Conservation (phyloP, 2,113 vertebrate species). For the Mesocricetus auratus region DNA sequence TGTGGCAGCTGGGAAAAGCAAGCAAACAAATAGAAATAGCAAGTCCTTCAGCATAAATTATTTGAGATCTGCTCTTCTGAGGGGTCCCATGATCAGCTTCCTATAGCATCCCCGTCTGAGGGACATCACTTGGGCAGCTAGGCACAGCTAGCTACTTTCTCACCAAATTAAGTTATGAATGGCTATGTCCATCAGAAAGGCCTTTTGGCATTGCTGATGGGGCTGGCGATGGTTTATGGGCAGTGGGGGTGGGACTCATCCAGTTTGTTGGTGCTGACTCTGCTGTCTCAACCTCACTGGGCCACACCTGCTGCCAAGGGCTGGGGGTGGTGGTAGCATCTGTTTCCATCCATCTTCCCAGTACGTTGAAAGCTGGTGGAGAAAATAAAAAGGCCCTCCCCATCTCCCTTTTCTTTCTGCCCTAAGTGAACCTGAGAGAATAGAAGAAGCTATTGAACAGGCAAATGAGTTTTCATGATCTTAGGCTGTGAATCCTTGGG, state of each 20-base stretch:
- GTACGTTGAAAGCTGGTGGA: background rate
- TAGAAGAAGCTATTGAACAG: constrained; percentile 68
- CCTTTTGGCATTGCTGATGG: accelerated
- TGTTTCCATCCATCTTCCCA: constrained; percentile 53
- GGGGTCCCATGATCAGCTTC: constrained; percentile 16
- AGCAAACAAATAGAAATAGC: background rate
- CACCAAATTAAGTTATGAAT: constrained; percentile 53
- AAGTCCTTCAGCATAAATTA: background rate
- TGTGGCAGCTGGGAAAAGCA: background rate
- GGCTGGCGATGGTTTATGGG: background rate
- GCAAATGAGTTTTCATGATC: constrained; percentile 73
- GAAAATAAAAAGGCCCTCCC: constrained; percentile 22
- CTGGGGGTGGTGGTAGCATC: background rate
- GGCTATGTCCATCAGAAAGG: background rate
- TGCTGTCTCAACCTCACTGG: background rate
- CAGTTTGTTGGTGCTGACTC: background rate
- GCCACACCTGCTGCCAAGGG: background rate
- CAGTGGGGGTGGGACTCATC: background rate
- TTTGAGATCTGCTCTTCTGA: background rate
- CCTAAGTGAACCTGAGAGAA: constrained; percentile 55
- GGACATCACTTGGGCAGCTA: background rate
- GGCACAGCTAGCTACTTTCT: constrained; percentile 5
- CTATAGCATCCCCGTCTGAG: background rate
- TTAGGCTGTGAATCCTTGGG: constrained; percentile 70
- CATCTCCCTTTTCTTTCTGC: constrained; percentile 54